Conservation (phyloP, 2,113 vertebrate genomes). For the Heptranchias perlo region DNA sequence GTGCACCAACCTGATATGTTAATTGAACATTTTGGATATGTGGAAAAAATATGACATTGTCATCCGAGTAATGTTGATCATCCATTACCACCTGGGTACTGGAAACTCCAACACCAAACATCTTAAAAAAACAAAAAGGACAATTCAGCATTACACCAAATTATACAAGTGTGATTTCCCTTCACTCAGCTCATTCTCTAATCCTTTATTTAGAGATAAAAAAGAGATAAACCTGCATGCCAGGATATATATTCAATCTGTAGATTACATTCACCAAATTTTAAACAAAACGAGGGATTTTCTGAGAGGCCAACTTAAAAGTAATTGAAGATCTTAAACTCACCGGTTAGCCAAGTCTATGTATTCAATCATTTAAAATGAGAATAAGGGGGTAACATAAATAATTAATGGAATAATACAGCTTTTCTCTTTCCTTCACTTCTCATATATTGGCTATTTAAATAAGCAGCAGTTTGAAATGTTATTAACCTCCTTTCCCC, state of each 20-base stretch:
- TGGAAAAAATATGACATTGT: conserved; percentile 72
- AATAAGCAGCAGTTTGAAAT: neutral
- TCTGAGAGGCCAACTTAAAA: neutral
- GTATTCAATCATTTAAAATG: neutral
- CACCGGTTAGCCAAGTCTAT: neutral
- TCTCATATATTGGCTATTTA: neutral
- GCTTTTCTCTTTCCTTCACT: neutral
- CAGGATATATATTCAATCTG: neutral
- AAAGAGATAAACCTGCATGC: neutral
- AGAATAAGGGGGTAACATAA: neutral
- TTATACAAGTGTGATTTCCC: neutral
- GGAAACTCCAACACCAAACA: conserved; percentile 79
- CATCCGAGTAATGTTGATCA: neutral
- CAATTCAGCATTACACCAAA: neutral
- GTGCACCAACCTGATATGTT: conserved; percentile 74
- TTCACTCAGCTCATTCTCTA: neutral
- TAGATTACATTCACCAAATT: neutral
- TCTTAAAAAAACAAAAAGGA: conserved; percentile 51
- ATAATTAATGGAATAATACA: too few species aligned
- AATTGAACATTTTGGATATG: conserved; percentile 83
- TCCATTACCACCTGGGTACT: conserved; percentile 36
- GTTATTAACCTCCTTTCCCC: neutral
- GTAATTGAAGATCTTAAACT: neutral
- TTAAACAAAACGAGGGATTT: neutral
- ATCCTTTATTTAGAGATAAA: neutral